A percentile compares a stretch with the other conserved stretches of the same genome.
Conservation (phyloP, 1,140 invertebrate genomes). For the Lethocerus indicus region DNA sequence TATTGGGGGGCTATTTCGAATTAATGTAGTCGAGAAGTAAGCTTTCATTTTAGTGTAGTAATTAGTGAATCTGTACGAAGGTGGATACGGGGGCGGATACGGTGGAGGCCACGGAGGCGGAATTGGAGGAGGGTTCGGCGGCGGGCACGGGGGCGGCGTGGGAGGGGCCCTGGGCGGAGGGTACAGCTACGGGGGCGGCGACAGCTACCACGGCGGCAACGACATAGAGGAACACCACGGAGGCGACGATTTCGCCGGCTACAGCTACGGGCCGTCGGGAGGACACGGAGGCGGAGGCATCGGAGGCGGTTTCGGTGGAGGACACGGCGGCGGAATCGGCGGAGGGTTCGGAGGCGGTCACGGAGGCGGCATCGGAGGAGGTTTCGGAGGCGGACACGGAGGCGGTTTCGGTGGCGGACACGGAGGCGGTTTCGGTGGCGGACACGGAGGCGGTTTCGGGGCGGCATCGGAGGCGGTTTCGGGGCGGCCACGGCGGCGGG, state of each 20-base stretch:
- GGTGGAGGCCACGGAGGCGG: constrained; percentile 2
- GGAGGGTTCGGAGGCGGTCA: no score
- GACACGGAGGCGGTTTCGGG: no score
- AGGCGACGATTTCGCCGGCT: not conserved
- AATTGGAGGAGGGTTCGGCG: not conserved
- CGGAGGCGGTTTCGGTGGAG: not conserved
- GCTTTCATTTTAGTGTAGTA: no score
- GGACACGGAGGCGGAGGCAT: not conserved
- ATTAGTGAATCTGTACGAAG: no score
- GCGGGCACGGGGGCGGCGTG: constrained; percentile 3
- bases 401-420: no score
- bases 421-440: no score
- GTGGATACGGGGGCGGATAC: not conserved
- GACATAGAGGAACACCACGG: not conserved
- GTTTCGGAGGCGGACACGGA: no score
- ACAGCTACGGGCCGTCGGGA: not conserved
- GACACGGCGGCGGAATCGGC: constrained; percentile 1
- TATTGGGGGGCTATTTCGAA: no score
- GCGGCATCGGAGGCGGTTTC: no score
- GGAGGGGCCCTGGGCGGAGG: not conserved
- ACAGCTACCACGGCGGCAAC: not conserved
- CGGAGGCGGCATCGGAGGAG: no score
- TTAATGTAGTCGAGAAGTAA: no score
- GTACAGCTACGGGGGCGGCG: not conserved
- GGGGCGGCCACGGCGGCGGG: no score